Base-by-base conservation (phyloP, 1,140 invertebrate genomes). In the Sycophaga agraensis region DNA sequence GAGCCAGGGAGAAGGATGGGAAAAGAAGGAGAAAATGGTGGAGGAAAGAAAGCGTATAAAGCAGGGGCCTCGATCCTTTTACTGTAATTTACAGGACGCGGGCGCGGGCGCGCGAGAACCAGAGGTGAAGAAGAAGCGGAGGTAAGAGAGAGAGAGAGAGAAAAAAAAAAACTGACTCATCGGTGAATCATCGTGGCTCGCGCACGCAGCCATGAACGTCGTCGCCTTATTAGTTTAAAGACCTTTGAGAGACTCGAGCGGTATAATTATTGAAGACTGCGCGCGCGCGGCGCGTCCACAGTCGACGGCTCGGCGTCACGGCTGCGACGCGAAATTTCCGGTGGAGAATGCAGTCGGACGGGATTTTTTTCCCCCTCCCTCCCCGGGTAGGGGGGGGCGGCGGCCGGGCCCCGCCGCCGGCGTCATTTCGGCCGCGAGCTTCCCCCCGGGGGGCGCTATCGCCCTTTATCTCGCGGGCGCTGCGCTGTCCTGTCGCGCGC, bases 191-290 rank as follows among this genome's bases (percentile, higher is more conserved):
- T 54, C 51, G 17, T 6, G 21, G 43, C 21, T 14, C 0, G n/a
- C 24, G 56, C 24, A 7, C 37, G 39, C 14, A 26, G 31, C 49
- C 49, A 31, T 46, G 59, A 60, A 39, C 40, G 48, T 35, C 21
- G 40, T 60, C 49, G 49, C 59, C 59, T 60, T 60, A 60, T 60
- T 60, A 60, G 59, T 60, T 60, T 60, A 54, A 60, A 60, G 59
- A 54, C 59, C 59, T 60, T 60, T 60, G 22, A 45, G 42, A 31
- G 54, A 49, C 54, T 60, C 54, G 22, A 45, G 42, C 31, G 54
- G 40, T 46, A 39, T 46, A 54, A 54, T 60, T 54, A 60, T 60
- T 54, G 59, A 60, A 60, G 59, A 50, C 42, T 60, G 12, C 16
- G 28, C 5, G 11, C 4, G 28, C 28, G 28, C 11, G 5, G 28